phyloP scores from a whole-genome alignment of 2,113 vertebrate genomes.

The Trichomycterus rosablanca region DNA sequence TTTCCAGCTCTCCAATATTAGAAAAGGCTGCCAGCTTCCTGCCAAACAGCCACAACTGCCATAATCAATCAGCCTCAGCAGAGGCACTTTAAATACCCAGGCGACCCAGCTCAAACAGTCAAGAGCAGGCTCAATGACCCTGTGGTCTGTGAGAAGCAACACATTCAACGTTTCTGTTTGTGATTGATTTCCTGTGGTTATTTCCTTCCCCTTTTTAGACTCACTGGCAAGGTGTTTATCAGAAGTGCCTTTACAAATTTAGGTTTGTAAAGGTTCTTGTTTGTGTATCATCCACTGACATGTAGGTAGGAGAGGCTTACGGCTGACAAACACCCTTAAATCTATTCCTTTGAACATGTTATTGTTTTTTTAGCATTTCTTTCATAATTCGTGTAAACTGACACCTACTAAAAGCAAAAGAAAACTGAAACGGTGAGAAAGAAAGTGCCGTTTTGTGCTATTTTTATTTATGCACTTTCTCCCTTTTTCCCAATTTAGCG shows the following conservation, averaged over 20 bases:
- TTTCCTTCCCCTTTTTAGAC: neutral
- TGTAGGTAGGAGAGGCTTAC: neutral
- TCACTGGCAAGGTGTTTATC: constrained; percentile 13
- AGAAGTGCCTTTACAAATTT: constrained; percentile 10
- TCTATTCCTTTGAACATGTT: too few species aligned
- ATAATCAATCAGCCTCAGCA: constrained; percentile 21
- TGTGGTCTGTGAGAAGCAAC: constrained; percentile 4
- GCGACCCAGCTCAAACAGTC: neutral
- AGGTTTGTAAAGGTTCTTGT: neutral
- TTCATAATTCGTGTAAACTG: too few species aligned
- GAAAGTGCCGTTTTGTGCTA: too few species aligned
- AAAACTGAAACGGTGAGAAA: too few species aligned
- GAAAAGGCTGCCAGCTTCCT: constrained; percentile 16
- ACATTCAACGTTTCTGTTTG: constrained; percentile 17
- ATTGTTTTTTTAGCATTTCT: too few species aligned
- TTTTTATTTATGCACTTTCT: too few species aligned
- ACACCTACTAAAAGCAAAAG: too few species aligned
- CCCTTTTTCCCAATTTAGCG: too few species aligned
- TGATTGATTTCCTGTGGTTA: neutral
- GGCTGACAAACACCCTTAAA: too few species aligned
- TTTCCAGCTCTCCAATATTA: constrained; percentile 23
- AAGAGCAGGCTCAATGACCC: neutral
- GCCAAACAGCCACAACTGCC: constrained; percentile 15
- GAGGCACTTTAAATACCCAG: constrained; percentile 19
- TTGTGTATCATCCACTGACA: constrained; percentile 1